Conservation (phyloP, 2,113 vertebrate species). For the Dinomys branickii region DNA sequence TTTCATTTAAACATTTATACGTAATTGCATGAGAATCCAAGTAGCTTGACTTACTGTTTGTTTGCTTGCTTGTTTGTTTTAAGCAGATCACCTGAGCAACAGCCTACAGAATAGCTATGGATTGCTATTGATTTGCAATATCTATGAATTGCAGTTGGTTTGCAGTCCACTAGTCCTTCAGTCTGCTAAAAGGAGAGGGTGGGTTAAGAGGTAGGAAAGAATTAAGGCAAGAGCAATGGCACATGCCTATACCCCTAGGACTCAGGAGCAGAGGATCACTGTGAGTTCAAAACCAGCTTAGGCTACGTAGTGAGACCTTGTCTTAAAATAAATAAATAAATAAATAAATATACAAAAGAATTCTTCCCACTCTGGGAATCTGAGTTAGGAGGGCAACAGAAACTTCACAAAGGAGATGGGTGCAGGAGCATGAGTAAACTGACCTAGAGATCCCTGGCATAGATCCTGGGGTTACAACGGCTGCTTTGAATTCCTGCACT, state of each 20-base stretch:
- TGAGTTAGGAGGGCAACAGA: neutral
- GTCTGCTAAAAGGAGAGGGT: neutral
- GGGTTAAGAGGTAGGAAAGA: neutral
- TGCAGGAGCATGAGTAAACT: neutral
- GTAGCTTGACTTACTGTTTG: neutral
- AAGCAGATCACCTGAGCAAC: neutral
- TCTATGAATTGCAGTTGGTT: neutral
- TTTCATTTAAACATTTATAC: slow-evolving; percentile 51
- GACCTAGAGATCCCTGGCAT: neutral
- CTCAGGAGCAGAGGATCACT: neutral
- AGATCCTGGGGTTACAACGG: neutral
- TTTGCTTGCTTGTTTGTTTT: neutral
- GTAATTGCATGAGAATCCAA: neutral
- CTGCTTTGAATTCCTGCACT: neutral
- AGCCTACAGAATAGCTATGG: neutral
- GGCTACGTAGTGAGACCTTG: neutral
- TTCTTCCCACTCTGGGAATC: neutral
- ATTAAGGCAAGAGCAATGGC: neutral
- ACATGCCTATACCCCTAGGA: neutral
- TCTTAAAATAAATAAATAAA: too few species aligned
- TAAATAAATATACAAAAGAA: neutral
- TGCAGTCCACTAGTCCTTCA: neutral
- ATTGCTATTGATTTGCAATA: neutral
- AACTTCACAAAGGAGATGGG: neutral
- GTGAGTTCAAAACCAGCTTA: neutral